phyloP scores from a whole-genome alignment of 2,113 vertebrate genomes.

The Anas platyrhynchos region DNA sequence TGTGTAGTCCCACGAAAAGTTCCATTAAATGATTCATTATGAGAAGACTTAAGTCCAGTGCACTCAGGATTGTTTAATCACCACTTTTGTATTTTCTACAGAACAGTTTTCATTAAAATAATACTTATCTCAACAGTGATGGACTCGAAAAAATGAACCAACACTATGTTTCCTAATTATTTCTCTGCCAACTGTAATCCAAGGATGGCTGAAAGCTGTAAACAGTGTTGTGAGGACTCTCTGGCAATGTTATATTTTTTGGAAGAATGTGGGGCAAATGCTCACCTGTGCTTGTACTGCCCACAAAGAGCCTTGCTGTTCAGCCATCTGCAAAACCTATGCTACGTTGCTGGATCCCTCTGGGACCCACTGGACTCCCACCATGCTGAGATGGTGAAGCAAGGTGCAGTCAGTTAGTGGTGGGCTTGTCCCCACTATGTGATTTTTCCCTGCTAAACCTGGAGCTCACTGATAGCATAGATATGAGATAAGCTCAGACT shows the following conservation, averaged over 20 bases:
- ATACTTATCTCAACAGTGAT: neutral
- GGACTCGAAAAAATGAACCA: neutral
- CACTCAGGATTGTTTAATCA: neutral
- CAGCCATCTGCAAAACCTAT: neutral
- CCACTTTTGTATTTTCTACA: neutral
- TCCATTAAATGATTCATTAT: neutral
- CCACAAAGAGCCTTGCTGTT: neutral
- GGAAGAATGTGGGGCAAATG: neutral
- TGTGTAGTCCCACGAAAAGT: neutral
- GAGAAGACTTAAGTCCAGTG: neutral
- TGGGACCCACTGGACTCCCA: neutral
- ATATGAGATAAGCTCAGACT: neutral
- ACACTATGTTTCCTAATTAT: neutral
- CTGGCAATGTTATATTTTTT: neutral
- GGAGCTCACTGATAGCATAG: neutral
- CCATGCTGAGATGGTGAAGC: neutral
- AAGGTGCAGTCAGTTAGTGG: neutral
- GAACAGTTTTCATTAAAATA: neutral
- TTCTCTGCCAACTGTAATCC: neutral
- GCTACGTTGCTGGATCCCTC: neutral
- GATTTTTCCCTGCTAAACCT: neutral
- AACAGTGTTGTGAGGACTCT: neutral
- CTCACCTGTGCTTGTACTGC: accelerated
- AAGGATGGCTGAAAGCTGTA: neutral
- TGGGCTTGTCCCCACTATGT: neutral